Percentiles rank a stretch among this genome's conserved stretches.
Evolutionary conservation across 2,888 invertebrate species (phyloP).

Genomic region (Pimpla rufipes): DNA sequence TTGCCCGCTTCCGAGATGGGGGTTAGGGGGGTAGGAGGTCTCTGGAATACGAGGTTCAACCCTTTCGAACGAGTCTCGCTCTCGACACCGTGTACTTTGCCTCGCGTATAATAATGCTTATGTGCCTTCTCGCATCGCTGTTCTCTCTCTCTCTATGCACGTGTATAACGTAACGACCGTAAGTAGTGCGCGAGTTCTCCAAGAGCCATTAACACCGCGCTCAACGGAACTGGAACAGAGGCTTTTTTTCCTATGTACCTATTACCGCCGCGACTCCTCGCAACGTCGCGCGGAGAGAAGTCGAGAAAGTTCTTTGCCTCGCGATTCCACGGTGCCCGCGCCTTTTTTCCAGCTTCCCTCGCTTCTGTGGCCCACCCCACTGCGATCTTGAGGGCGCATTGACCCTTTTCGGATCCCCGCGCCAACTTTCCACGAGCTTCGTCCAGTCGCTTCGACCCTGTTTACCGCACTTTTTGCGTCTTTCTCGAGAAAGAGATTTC

Average conservation of each 20-base stretch:
- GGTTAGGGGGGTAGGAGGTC: slow-evolving; percentile 48
- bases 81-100: slow-evolving; percentile 1
- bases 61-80: slow-evolving; percentile 18
- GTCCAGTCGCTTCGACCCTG: background rate
- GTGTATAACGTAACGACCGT: slow-evolving; percentile 28
- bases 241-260: slow-evolving; percentile 39
- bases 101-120: slow-evolving; percentile 8
- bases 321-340: slow-evolving; percentile 16
- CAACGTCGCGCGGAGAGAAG: slow-evolving; percentile 22
- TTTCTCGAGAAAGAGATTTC: background rate
- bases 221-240: slow-evolving; percentile 41
- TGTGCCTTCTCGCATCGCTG: slow-evolving; percentile 20
- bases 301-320: slow-evolving; percentile 30
- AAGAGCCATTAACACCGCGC: slow-evolving; percentile 43
- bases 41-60: slow-evolving; percentile 38
- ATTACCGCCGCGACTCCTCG: background rate
- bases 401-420: slow-evolving; percentile 44
- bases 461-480: background rate
- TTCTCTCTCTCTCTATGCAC: background rate
- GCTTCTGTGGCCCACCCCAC: background rate
- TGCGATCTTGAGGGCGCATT: slow-evolving; percentile 41
- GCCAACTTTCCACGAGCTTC: too few species aligned
- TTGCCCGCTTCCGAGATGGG: slow-evolving; percentile 35
- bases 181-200: slow-evolving; percentile 27
- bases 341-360: slow-evolving; percentile 17